Percentiles rank a stretch among this genome's conserved stretches.
These are phyloP conservation scores for Dendrolimus pini DNA, from an alignment of 2,888 invertebrate species.

Conservation along the genomic window DNA sequence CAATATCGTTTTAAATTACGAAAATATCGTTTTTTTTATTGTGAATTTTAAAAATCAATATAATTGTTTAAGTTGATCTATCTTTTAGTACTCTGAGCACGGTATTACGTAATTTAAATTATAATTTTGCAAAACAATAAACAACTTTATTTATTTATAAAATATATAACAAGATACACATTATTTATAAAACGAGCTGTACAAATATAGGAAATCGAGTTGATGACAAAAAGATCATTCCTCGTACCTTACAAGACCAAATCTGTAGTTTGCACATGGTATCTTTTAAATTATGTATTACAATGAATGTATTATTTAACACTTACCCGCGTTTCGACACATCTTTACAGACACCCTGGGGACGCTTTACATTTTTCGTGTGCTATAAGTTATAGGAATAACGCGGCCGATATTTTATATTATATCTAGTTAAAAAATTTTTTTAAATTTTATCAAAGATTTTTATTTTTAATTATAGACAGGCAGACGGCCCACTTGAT, in stretches of 20 bases:
- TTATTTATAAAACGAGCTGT: background rate
- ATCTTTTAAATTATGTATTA: constrained; percentile 62
- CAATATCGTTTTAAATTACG: too few species aligned
- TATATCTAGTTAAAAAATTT: background rate
- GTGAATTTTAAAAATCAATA: too few species aligned
- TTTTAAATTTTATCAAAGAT: background rate
- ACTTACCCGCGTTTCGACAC: constrained; percentile 57
- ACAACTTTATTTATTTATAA: too few species aligned
- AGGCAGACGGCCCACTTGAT: too few species aligned
- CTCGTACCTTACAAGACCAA: constrained; percentile 11
- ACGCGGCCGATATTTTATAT: background rate
- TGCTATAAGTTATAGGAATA: constrained; percentile 21
- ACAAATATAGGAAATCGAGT: background rate
- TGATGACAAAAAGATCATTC: background rate
- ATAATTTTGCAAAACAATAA: too few species aligned
- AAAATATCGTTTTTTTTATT: too few species aligned
- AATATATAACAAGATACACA: too few species aligned
- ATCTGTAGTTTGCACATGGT: constrained; percentile 26
- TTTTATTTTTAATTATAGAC: background rate
- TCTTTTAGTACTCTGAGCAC: too few species aligned
- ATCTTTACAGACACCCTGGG: constrained; percentile 53
- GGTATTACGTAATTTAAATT: too few species aligned
- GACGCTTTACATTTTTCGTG: constrained; percentile 27
- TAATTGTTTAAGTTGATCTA: too few species aligned
- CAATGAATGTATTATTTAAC: constrained; percentile 68